Base-by-base conservation (phyloP, 2,888 invertebrate genomes). In the Nomada flava region DNA sequence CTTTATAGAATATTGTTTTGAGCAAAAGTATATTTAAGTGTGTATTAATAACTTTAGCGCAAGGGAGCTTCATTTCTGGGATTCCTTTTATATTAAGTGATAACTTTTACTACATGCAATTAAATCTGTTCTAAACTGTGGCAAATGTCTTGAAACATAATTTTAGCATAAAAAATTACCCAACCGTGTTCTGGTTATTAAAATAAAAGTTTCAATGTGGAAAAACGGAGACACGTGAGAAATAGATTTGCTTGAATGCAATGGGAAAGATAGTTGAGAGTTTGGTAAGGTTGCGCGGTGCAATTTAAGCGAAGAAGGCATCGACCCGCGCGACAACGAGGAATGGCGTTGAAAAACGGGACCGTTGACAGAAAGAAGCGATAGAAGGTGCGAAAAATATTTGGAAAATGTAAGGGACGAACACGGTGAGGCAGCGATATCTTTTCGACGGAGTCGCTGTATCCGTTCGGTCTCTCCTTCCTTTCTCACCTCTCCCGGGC, bases 401-500 rank as follows among this genome's bases (percentile, higher is more conserved):
- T 76, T 7, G 57, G 69, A 13, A 71, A 70, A 65, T 23, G 36
- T n/a, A 11, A 55, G 52, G 63, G 69, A 79, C 29, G 47, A 11
- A 36, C 18, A 59, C 20, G 20, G 59, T 50, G 29, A 47, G 36
- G 52, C 59, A 59, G 50, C 70, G 63, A 57, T 52, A 73, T 60
- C 62, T 70, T 18, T 55, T 20, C 20, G n/a, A 36, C 11, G 13
- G 47, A 47, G 47, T 13, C 47, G 3, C 47, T 47, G 47, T 47
- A 47, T 47, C 47, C 47, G 13, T 13, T 47, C 47, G 47, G 47
- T 47, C 13, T 36, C 59, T 68, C 67, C 60, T 53, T 83, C 42
- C 78, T 80, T 76, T 77, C 79, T 83, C 79, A 59, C 77, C 63
- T 76, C 55, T 70, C 53, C n/a, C 52, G 69, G 64, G 71, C 64